Base-by-base conservation (phyloP, 2,113 vertebrate genomes). In the Phoxinus phoxinus region DNA sequence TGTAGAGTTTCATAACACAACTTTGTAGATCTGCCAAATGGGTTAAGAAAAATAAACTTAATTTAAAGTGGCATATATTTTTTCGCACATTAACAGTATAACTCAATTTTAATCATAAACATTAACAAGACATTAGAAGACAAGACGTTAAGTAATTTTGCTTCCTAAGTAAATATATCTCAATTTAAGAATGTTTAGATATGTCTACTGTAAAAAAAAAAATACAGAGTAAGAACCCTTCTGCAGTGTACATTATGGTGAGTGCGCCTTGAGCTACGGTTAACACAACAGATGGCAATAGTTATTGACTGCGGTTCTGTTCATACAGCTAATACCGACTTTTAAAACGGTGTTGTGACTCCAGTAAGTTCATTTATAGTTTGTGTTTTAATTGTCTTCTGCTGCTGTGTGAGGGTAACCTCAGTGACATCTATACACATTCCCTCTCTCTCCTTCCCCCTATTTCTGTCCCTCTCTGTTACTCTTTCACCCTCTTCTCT, bases 401-500 rank as follows among this genome's bases (percentile, higher is more conserved):
- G n/a, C 72, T 48, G 41, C n/a, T 12, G 8, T 46, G 25, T 75
- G 48, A 76, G 25, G 30, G 48, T 76, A 76, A 53, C 48, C 27
- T 76, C 74, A 32, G 15, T 76, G 74, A 76, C 48, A 51, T 76
- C 73, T 51, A 76, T 32, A 53, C 25, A 76, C 74, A 76, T 79
- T 79, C 56, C 51, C 44, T 41, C 46, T 17, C 46, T 37, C 63
- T 53, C 32, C 32, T n/a, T 48, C 11, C 2, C 25, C 65, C 81
- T 83, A 83, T 83, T 83, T 71, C 81, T 83, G 65, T 72, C 30
- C 65, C 21, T 69, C 81, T 56, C 46, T 71, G 25, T 83, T 56
- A 53, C 81, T 56, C 81, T 83, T 41, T 83, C 67, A 56, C 23
- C 84, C 73, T 85, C 56, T 87, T 85, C 86, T 83, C 23, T 35